Percentiles rank a stretch among this genome's conserved stretches.
Evolutionary conservation across 2,797 vertebrate genomes (phyloP).

Genomic region (Hyperoplus lanceolatus): DNA sequence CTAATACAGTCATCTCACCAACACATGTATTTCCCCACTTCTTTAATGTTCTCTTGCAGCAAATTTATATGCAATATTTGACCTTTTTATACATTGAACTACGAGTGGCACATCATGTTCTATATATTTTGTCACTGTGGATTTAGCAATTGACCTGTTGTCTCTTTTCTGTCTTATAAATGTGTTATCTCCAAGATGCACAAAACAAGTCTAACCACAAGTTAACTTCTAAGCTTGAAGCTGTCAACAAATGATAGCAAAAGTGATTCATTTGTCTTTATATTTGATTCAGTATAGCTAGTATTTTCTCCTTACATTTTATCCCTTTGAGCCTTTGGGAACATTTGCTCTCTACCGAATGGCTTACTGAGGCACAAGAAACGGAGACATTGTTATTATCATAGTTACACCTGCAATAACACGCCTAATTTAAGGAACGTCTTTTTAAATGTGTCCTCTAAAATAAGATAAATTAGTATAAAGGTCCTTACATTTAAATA

Average conservation of each 20-base stretch:
- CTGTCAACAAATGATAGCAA: neutral
- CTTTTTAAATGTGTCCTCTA: neutral
- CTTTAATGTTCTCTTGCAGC: neutral
- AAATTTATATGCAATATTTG: neutral
- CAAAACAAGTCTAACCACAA: neutral
- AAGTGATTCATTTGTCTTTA: neutral
- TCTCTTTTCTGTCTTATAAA: neutral
- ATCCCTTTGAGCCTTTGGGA: too few species aligned
- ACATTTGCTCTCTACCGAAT: neutral
- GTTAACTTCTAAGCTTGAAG: neutral
- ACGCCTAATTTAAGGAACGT: too few species aligned
- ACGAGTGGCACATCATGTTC: neutral
- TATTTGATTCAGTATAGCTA: neutral
- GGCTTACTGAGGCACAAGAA: neutral
- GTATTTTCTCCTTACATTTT: too few species aligned
- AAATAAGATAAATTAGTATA: neutral
- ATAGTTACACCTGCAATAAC: constrained; percentile 9
- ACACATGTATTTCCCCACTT: neutral
- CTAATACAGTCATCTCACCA: neutral
- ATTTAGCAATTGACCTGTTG: neutral
- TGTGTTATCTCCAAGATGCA: neutral
- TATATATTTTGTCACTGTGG: neutral
- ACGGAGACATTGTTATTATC: neutral
- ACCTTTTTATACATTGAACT: neutral
- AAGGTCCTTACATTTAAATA: neutral